These are phyloP conservation scores for Hydractinia echinata DNA, from an alignment of 30 jellyfish, hydroid and myxozoan species.

Conservation along the genomic window DNA sequence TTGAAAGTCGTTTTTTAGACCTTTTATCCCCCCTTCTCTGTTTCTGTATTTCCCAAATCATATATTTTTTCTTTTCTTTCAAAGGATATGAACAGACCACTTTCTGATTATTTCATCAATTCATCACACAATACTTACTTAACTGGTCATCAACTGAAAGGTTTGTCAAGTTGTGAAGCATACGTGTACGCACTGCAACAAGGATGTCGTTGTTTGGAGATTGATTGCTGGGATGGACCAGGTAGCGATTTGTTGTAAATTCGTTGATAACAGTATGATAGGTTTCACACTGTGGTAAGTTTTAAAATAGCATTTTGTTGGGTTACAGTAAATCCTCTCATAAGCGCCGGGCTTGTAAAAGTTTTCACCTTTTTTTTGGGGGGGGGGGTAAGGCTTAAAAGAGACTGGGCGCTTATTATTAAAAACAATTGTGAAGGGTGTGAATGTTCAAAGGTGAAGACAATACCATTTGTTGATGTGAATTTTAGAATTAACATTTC, in stretches of 20 bases:
- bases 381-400: too few species aligned
- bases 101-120: slow-evolving; percentile 73
- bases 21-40: background rate
- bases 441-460: too few species aligned
- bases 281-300: too few species aligned
- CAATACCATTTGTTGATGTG: too few species aligned
- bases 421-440: too few species aligned
- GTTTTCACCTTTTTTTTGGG: too few species aligned
- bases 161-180: slow-evolving; percentile 89
- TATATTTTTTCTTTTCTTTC: background rate
- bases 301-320: too few species aligned
- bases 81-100: slow-evolving; percentile 77
- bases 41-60: background rate
- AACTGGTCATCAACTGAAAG: slow-evolving; percentile 89
- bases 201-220: slow-evolving; percentile 76
- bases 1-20: background rate
- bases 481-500: too few species aligned
- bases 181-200: slow-evolving; percentile 69
- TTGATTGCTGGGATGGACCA: slow-evolving; percentile 97
- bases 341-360: too few species aligned
- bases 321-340: too few species aligned
- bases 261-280: background rate
- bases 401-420: too few species aligned
- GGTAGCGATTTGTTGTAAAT: slow-evolving; percentile 30
- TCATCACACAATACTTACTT: slow-evolving; percentile 87